phyloP scores from a whole-genome alignment of 2,797 vertebrate genomes.

The Zalophus californianus region DNA sequence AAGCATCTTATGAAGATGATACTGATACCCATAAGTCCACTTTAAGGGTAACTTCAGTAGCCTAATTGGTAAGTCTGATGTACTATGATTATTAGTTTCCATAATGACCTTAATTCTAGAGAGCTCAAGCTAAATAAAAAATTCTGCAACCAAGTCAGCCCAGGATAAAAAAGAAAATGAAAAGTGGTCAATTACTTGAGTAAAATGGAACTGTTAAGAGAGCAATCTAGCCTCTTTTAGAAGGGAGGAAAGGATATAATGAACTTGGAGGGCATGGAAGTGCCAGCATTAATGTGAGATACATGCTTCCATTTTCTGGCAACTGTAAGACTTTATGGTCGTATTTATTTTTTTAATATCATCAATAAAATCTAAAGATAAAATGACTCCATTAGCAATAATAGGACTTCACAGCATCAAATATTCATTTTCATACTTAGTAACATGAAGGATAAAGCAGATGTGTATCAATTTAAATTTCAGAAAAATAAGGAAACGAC shows the following conservation, averaged over 20 bases:
- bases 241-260: neutral
- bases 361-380: slow-evolving; percentile 54
- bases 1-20: neutral
- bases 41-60: neutral
- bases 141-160: neutral
- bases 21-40: neutral
- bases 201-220: neutral
- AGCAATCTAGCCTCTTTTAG: neutral
- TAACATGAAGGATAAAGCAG: neutral
- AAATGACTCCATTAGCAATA: slow-evolving; percentile 37
- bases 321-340: neutral
- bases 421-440: slow-evolving; percentile 58
- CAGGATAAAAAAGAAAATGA: neutral
- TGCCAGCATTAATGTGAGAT: neutral
- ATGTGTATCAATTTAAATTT: slow-evolving; percentile 58
- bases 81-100: neutral
- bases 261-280: neutral
- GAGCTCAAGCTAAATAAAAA: neutral
- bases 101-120: neutral
- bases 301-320: neutral
- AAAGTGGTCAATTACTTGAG: neutral
- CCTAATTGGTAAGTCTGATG: neutral
- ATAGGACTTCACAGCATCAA: slow-evolving; percentile 43
- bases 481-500: slow-evolving; percentile 27
- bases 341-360: slow-evolving; percentile 60